Percentiles rank a stretch among this genome's conserved stretches.
Conservation (phyloP, 2,113 vertebrate genomes). For the Ptilorrhoa leucosticta region DNA sequence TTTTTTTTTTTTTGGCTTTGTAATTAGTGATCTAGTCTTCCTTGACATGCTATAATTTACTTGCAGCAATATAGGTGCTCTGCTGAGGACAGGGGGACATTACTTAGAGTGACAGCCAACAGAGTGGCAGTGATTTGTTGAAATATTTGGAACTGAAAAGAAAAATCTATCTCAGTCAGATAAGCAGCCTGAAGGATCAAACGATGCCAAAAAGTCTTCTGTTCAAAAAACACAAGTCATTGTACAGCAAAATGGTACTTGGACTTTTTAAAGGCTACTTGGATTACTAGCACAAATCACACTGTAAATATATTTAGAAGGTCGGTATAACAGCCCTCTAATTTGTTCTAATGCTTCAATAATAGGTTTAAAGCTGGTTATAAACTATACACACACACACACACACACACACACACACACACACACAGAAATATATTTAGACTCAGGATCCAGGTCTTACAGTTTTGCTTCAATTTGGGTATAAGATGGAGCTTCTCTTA, state of each 20-base stretch:
- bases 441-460: not conserved
- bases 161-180: not conserved
- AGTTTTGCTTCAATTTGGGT: not conserved
- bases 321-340: not conserved
- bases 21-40: conserved; percentile 7
- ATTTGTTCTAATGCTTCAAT: not conserved
- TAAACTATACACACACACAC: not conserved
- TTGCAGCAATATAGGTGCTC: not conserved
- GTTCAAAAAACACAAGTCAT: not conserved
- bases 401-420: rapidly evolving
- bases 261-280: not conserved
- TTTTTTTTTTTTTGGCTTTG: not conserved
- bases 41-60: not conserved
- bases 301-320: not conserved
- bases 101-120: conserved; percentile 28
- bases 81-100: not conserved
- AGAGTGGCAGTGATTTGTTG: not conserved
- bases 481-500: not conserved
- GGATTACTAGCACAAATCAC: not conserved
- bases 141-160: conserved; percentile 21
- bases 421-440: not conserved
- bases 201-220: not conserved
- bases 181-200: conserved; percentile 11
- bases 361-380: not conserved
- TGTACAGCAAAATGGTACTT: not conserved